These are phyloP conservation scores for Alfaro cultratus DNA, from an alignment of 2,797 vertebrate genomes.

Conservation along the genomic window DNA sequence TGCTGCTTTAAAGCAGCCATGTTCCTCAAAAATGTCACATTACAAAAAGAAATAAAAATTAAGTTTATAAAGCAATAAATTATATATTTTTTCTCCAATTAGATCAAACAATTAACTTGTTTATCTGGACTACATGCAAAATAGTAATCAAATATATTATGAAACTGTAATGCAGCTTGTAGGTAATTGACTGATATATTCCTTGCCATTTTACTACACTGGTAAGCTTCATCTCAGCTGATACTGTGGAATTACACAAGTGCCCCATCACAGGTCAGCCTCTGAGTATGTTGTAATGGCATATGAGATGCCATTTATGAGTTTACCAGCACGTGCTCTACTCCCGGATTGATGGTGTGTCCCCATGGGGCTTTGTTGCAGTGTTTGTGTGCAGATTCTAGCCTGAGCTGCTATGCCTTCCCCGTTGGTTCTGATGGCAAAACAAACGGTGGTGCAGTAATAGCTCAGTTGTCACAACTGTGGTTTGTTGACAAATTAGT, in stretches of 20 bases:
- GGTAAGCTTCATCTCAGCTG: constrained; percentile 12
- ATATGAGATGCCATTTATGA: constrained; percentile 44
- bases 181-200: constrained; percentile 8
- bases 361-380: constrained; percentile 38
- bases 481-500: constrained; percentile 79
- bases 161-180: neutral
- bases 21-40: neutral
- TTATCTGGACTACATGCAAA: neutral
- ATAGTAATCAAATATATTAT: neutral
- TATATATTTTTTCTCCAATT: neutral
- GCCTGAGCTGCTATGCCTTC: constrained; percentile 52
- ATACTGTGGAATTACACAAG: constrained; percentile 35
- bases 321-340: constrained; percentile 36
- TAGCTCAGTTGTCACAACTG: constrained; percentile 77
- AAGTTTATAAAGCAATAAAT: neutral
- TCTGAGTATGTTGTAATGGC: constrained; percentile 24
- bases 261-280: constrained; percentile 30
- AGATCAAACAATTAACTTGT: neutral
- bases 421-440: constrained; percentile 72
- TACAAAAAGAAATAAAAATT: neutral
- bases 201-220: constrained; percentile 4
- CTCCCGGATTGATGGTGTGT: constrained; percentile 64
- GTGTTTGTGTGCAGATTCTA: constrained; percentile 53
- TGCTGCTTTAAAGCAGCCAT: neutral
- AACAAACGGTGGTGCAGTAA: constrained; percentile 78